Evolutionary conservation across 1,140 invertebrate genomes (phyloP), one percentile per base, ranked within the genome.

Genomic region (Bilobella aurantiaca): DNA sequence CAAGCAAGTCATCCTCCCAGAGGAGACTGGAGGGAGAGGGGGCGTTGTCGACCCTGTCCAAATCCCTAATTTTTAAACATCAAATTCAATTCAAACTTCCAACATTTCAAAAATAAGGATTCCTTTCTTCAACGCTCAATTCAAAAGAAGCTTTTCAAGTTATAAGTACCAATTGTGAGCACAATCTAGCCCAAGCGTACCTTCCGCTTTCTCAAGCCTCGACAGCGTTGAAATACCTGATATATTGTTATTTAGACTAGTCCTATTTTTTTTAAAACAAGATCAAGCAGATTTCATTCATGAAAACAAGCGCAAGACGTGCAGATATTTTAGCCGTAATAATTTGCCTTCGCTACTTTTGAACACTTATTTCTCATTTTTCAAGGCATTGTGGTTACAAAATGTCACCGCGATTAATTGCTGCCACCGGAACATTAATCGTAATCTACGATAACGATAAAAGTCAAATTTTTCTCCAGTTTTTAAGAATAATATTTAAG

Each of bases 41-140:
- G 34, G 34, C 34, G 34, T 8, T 8, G 34, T 8, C 34, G 8
- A 42, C 18, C 8, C 34, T 42, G 49, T 53, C 49, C 49, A 16
- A 53, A 53, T 53, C 49, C 25, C 49, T 53, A 53, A 12, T 53
- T 53, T 23, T 53, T 23, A 53, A 53, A 53, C 49, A 42, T 42
- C 34, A 42, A 53, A 53, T 23, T 5, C 49, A 53, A 53, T 53
- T 53, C 5, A 53, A 53, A 53, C 23, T 53, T 53, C 5, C 34
- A 42, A 42, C 34, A 12, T 42, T 42, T 42, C 34, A 18, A 42
- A 42, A 18, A 42, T 42, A 8, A 12, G 18, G 34, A 42, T 12
- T 12, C 18, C 34, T 18, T 18, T 18, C 34, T 42, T 18, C 8
- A 42, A 42, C 18, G 8, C 8, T 42, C 34, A n/a, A n/a, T 42